Base-by-base conservation (phyloP, 2,797 vertebrate genomes). In the Gephyroberyx darwinii region DNA sequence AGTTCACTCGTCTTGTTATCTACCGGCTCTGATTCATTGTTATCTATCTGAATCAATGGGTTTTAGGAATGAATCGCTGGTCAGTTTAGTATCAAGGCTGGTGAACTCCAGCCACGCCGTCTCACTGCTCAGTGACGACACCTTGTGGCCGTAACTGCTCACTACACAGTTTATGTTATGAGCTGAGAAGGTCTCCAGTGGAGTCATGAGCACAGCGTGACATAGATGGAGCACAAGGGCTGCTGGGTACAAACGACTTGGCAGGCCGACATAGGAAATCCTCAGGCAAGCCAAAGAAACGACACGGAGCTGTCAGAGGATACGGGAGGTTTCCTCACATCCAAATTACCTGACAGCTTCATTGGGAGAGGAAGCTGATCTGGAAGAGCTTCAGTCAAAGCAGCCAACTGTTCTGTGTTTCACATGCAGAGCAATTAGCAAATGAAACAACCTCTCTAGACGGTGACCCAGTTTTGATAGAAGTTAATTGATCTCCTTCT, bases 121-220 rank as follows among this genome's bases (percentile, higher is more conserved):
- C 82, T 76, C 4, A 33, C 26, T 77, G 82, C 82, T 89, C 76
- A 60, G 17, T 65, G 59, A 30, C 0, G 88, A 86, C 87, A 90
- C 68, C 81, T 73, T 77, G 88, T 88, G 91, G 80, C 31, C 5
- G 0, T 0, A 0, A 3, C 0, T 2, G 17, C 19, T 67, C 69
- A 65, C 70, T 85, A 31, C 84, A 86, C 16, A 4, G 60, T 51
- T 58, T 5, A 57, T 47, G 33, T 31, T 20, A 7, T 22, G 9
- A 4, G 56, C n/a, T 12, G 8, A 20, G 6, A 8, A n/a, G 55
- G 9, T 12, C 13, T 2, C 31, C 20, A 69, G 33, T 20, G 37
- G 52, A 62, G 69, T 71, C 20, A 31, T 72, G 14, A 30, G 17
- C 37, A 0, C 22, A 72, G 39, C 58, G 54, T 26, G 63, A 69